phyloP scores from a whole-genome alignment of 2,113 vertebrate genomes.

The Jaculus jaculus region DNA sequence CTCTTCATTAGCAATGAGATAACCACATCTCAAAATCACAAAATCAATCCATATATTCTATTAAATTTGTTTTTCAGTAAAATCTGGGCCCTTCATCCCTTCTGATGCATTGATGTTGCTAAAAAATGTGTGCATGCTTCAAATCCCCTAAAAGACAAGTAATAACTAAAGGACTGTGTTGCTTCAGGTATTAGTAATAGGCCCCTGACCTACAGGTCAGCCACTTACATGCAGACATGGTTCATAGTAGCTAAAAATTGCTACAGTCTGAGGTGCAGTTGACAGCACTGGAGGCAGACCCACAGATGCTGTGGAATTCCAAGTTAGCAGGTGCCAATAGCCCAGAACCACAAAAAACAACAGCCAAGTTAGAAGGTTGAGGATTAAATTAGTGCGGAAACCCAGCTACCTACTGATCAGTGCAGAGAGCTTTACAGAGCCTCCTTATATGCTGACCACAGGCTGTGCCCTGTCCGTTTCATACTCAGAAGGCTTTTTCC shows the following conservation, averaged over 20 bases:
- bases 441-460: accelerated
- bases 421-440: neutral
- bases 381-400: neutral
- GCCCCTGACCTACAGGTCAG: slow-evolving; percentile 56
- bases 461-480: neutral
- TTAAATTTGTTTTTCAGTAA: slow-evolving; percentile 48
- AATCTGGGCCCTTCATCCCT: neutral
- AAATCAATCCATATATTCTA: neutral
- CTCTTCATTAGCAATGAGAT: neutral
- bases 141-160: slow-evolving; percentile 49
- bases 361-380: neutral
- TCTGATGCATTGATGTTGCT: slow-evolving; percentile 39
- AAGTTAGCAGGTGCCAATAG: neutral
- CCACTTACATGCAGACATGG: slow-evolving; percentile 47
- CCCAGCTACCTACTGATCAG: neutral
- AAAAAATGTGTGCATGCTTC: slow-evolving; percentile 45
- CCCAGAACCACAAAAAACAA: neutral
- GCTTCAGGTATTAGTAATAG: slow-evolving; percentile 51
- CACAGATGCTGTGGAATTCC: neutral
- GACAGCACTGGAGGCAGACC: slow-evolving; percentile 7
- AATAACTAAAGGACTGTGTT: slow-evolving; percentile 17
- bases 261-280: slow-evolving; percentile 40
- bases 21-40: neutral
- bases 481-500: accelerated
- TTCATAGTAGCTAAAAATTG: slow-evolving; percentile 60